phyloP scores from a whole-genome alignment of 2,797 vertebrate genomes.

The Tamandua tetradactyla region DNA sequence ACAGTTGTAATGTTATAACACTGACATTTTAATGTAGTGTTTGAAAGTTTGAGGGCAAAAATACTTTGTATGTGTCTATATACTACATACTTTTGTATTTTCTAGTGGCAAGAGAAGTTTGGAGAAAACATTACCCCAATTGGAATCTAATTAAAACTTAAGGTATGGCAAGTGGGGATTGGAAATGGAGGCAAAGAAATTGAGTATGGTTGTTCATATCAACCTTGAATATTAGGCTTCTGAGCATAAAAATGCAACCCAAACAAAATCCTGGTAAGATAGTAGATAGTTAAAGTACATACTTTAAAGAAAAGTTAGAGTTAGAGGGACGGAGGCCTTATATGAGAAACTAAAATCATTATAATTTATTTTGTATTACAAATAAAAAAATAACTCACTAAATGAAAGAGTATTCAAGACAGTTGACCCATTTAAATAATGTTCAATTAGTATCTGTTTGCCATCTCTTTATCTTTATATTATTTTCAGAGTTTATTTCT shows the following conservation, averaged over 20 bases:
- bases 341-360: not conserved
- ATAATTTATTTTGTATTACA: not conserved
- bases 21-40: not conserved
- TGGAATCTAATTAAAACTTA: not conserved
- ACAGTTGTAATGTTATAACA: not conserved
- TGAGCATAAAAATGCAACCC: too few species aligned
- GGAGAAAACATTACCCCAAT: not conserved
- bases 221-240: not conserved
- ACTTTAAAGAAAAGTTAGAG: not conserved
- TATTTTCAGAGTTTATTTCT: constrained; percentile 37
- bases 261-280: not conserved
- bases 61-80: not conserved
- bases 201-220: not conserved
- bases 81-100: not conserved
- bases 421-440: not conserved
- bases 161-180: not conserved
- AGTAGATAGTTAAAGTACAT: not conserved
- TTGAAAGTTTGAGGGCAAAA: not conserved
- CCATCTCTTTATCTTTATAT: not conserved
- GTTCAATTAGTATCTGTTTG: not conserved
- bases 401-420: not conserved
- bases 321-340: not conserved
- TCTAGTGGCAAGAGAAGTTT: not conserved
- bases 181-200: not conserved
- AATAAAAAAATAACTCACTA: not conserved